Base-by-base conservation (phyloP, 2,113 vertebrate genomes). In the Heterochromis multidens region DNA sequence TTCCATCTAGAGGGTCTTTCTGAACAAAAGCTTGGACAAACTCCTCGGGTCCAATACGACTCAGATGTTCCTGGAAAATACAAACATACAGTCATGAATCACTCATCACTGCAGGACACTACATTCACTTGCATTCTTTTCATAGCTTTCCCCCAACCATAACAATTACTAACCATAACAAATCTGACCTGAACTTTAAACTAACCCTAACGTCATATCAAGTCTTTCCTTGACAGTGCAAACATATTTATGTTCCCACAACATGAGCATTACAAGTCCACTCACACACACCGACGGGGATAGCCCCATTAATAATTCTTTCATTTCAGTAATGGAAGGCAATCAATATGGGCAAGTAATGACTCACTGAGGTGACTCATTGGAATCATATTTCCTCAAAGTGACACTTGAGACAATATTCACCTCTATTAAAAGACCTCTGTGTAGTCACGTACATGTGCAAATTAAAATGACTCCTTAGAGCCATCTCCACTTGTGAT, bases 21-120 rank as follows among this genome's bases (percentile, higher is more conserved):
- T 97, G 98, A 58, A 97, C 97, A 92, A 99, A 98, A 0, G 98
- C 98, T 83, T 99, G 98, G 85, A 99, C 96, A 93, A 99, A 99
- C 90, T 99, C 98, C 93, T 99, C 98, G 0, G 98, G 98, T 43
- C 97, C 98, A 19, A 99, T 99, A 72, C 98, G 97, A 92, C 97
- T 97, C 82, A 99, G 95, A 81, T 97, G 96, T 92, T 99, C 98
- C 98, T 99, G 90, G 76, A 90, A 90, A 82, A 86, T 33, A 74
- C 63, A 88, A 40, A 87, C 29, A 85, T 12, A 85, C 2, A 62
- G 23, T 60, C 21, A 59, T 52, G 21, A 49, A 43, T 84, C 43
- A 74, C 10, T 74, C 70, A 54, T 33, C 2, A 19, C 70, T 54
- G 27, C 46, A 74, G 27, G 70, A 54, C 25, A 49, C 14, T 52